Base-by-base conservation (phyloP, 2,797 vertebrate genomes). In the Centropyge bicolor region DNA sequence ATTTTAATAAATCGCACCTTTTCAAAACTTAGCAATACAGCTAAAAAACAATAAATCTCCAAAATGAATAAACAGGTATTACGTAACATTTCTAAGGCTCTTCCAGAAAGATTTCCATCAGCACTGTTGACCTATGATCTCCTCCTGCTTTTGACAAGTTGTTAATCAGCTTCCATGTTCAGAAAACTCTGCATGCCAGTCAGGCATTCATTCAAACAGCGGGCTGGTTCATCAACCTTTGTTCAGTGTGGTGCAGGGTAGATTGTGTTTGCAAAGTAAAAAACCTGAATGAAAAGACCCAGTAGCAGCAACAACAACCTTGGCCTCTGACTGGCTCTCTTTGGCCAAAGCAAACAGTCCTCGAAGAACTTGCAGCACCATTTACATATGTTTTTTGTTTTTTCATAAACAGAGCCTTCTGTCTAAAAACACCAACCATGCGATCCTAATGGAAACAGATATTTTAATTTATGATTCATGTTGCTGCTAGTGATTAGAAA, bases 241-340 rank as follows among this genome's bases (percentile, higher is more conserved):
- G 94, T 89, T 88, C 94, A 69, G 60, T 66, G 76, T 62, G 80
- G 64, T 71, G 66, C 62, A 82, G 86, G 84, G 61, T 84, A 83
- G 85, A 74, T 81, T 74, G 83, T 94, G 91, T 95, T 95, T 95
- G 90, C 93, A 86, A 76, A 94, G 93, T 70, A 48, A 87, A 83
- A 94, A 94, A 91, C 51, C 90, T 95, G 89, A 95, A 94, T 94
- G 94, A 94, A 94, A 90, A 88, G 81, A 73, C 36, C 46, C 72
- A 85, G 86, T 84, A 75, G 85, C 86, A 87, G 88, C 88, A 94
- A 92, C 79, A 93, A 92, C 91, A 95, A 92, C 95, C 95, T 95
- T 95, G 95, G 88, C 92, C 94, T 88, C 82, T 89, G 85, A 41
- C 84, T 89, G 75, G 19, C 51, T 87, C 62, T 82, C 76, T 88